Base-by-base conservation (phyloP, 1,140 invertebrate genomes). In the Trichonephila inaurata region DNA sequence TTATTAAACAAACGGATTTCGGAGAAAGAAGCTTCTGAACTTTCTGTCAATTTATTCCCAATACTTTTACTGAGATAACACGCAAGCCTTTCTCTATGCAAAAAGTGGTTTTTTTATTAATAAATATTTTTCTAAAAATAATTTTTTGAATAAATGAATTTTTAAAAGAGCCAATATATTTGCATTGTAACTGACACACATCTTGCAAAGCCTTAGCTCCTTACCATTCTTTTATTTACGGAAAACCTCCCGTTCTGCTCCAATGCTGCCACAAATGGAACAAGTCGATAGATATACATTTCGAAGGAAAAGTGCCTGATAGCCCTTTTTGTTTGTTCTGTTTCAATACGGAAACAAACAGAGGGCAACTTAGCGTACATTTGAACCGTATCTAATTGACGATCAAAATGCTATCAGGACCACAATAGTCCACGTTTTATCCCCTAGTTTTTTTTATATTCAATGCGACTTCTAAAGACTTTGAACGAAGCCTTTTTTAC, bases 321-420 rank as follows among this genome's bases (percentile, higher is more conserved):
- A 28, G 69, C 69, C 72, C 7, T 83, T 58, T 83, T 83, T 83
- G 19, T 58, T 44, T 18, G 40, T 58, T 10, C 44, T 21, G 40
- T 58, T 21, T 83, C 33, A n/a, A 51, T 83, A 83, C 81, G 81
- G 44, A 83, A 83, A 83, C 81, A 51, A 12, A 14, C 21, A 66
- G 64, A 66, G n/a, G 64, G 64, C 28, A 28, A 72, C 69, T 10
- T 14, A 28, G 18, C 12, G 10, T 18, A 6, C 69, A 12, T 33
- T 24, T 72, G 69, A 72, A 72, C 69, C 69, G 24, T 72, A 72
- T 72, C 69, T 72, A 72, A 72, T 72, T 33, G 69, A 12, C 28
- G 28, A 72, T 72, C 24, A 72, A 72, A 72, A 28, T 28, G 69
- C 69, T 72, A 72, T 72, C 24, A 33, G 16, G 69, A 24, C 69